Evolutionary conservation across 1,140 invertebrate genomes (phyloP).

Genomic region (Drosophila pruinosa): DNA sequence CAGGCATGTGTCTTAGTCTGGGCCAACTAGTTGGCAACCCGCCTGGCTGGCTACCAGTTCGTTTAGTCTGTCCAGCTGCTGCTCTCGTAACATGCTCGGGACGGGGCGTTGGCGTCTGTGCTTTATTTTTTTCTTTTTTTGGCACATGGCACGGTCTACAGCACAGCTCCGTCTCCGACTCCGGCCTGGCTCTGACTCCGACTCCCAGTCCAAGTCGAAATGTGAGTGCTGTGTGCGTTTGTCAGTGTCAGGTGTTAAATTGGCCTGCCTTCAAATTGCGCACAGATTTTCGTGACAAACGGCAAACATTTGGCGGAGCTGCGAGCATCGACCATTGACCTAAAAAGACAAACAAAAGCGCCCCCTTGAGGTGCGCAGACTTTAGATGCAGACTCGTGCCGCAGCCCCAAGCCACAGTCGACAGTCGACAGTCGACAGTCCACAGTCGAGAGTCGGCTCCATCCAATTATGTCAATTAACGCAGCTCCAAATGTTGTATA

Average conservation of each 20-base stretch:
- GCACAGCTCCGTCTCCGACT: conserved; percentile 20
- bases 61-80: neutral
- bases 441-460: neutral
- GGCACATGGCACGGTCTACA: conserved; percentile 57
- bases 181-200: neutral
- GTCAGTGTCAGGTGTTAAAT: conserved; percentile 72
- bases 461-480: conserved; percentile 78
- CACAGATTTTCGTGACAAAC: conserved; percentile 38
- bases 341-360: conserved; percentile 62
- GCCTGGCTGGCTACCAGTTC: conserved; percentile 23
- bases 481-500: conserved; percentile 64
- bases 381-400: conserved; percentile 43
- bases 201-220: neutral
- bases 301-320: conserved; percentile 49
- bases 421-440: neutral
- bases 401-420: neutral
- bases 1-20: conserved; percentile 48
- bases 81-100: conserved; percentile 57
- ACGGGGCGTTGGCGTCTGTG: conserved; percentile 60
- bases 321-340: conserved; percentile 71
- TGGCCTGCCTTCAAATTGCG: conserved; percentile 64
- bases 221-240: conserved; percentile 1
- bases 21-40: conserved; percentile 28
- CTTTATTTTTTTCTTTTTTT: conserved; percentile 27
- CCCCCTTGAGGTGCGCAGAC: conserved; percentile 27